Percentiles rank a stretch among this genome's conserved stretches.
These are phyloP conservation scores for Eubucco bourcierii DNA, from an alignment of 2,113 vertebrate species.

Conservation along the genomic window DNA sequence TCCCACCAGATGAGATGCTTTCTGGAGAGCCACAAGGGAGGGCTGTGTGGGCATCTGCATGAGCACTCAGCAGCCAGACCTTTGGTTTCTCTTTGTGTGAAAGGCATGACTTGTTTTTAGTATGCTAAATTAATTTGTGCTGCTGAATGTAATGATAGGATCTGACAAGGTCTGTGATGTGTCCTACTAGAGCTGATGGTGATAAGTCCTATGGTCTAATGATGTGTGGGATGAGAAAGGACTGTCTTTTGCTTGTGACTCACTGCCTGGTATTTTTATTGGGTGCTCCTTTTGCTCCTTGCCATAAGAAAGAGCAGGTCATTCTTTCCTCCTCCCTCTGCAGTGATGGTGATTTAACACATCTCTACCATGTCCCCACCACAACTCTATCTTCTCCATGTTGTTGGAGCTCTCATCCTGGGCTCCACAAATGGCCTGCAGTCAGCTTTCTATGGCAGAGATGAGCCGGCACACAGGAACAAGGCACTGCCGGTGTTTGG, in stretches of 20 bases:
- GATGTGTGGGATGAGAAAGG: not conserved
- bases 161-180: not conserved
- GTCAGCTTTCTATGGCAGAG: rapidly evolving
- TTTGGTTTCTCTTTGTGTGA: not conserved
- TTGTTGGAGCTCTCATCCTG: not conserved
- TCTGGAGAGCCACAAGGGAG: not conserved
- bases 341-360: not conserved
- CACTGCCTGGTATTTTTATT: not conserved
- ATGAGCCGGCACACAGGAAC: not conserved
- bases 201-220: not conserved
- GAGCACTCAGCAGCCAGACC: not conserved
- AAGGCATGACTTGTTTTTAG: not conserved
- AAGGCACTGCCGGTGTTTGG: not conserved
- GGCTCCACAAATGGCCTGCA: not conserved
- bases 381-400: not conserved
- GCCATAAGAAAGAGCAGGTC: not conserved
- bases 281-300: not conserved
- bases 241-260: not conserved
- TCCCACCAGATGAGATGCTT: not conserved
- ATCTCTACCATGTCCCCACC: not conserved
- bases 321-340: not conserved
- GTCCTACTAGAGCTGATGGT: rapidly evolving
- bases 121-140: not conserved
- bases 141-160: not conserved
- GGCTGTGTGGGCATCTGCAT: not conserved